A percentile compares a stretch with the other conserved stretches of the same genome.
These are phyloP conservation scores for Tragelaphus buxtoni DNA, from an alignment of 2,113 vertebrate species.

Conservation along the genomic window DNA sequence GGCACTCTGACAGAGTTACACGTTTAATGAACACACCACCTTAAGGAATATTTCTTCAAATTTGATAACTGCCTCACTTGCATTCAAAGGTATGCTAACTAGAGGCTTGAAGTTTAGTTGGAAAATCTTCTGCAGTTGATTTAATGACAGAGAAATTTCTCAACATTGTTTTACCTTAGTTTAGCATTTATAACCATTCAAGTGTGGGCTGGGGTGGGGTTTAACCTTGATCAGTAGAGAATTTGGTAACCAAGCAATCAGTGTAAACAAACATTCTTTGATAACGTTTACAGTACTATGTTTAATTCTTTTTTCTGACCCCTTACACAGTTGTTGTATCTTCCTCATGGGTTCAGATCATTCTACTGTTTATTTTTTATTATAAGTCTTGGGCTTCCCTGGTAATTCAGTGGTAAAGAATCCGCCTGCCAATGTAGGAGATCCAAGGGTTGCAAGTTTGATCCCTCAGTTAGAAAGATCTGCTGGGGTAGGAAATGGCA, in stretches of 20 bases:
- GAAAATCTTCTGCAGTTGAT: constrained; percentile 39
- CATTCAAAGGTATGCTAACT: constrained; percentile 59
- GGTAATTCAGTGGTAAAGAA: not conserved
- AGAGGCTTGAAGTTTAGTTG: not conserved
- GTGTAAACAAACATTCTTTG: not conserved
- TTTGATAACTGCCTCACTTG: constrained; percentile 63
- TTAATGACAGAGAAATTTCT: not conserved
- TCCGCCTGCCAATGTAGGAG: not conserved
- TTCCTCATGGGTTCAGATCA: not conserved
- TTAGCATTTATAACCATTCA: not conserved
- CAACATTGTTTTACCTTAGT: not conserved
- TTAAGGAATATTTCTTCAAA: constrained; percentile 77
- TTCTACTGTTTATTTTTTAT: not conserved
- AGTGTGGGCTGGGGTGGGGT: not conserved
- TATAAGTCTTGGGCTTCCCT: not conserved
- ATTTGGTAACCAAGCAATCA: not conserved
- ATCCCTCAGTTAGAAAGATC: not conserved
- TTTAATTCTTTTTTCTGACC: not conserved
- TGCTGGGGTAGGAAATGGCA: not conserved
- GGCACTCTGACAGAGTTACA: constrained; percentile 83
- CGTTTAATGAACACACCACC: constrained; percentile 89
- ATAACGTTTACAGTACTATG: not conserved
- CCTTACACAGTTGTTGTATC: not conserved
- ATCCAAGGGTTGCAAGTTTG: not conserved
- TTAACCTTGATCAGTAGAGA: not conserved